Evolutionary conservation across 2,888 invertebrate species (phyloP).

Genomic region (Poecilus cupreus): DNA sequence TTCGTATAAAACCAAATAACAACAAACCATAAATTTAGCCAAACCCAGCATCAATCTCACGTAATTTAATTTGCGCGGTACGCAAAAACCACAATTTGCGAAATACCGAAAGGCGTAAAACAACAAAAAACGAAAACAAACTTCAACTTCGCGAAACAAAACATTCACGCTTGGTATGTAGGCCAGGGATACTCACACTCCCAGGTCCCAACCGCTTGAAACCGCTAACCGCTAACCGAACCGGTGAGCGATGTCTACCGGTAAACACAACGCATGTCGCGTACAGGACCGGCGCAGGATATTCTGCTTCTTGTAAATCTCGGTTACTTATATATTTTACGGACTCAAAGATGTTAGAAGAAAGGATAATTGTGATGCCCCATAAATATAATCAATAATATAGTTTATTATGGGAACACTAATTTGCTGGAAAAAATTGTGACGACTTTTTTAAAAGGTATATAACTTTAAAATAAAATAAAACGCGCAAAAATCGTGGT

Average conservation of each 20-base stretch:
- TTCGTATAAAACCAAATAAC: too few relatives aligned
- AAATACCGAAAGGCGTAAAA: neutral
- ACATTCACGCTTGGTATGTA: neutral
- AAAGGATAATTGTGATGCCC: too few relatives aligned
- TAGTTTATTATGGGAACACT: too few relatives aligned
- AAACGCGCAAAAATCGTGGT: too few relatives aligned
- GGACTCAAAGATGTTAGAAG: too few relatives aligned
- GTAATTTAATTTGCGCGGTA: neutral
- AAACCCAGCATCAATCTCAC: neutral
- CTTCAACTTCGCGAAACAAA: neutral
- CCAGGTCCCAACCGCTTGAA: neutral
- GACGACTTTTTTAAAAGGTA: too few relatives aligned
- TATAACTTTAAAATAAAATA: too few relatives aligned
- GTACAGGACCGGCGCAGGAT: too few relatives aligned
- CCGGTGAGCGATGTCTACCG: neutral
- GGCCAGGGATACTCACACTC: neutral
- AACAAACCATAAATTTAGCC: neutral
- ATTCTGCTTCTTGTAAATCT: too few relatives aligned
- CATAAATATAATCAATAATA: too few relatives aligned
- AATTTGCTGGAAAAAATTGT: too few relatives aligned
- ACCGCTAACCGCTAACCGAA: neutral
- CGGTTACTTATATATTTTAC: too few relatives aligned
- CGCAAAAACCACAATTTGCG: neutral
- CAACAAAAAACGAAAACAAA: neutral
- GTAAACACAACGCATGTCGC: neutral